Percentiles rank a stretch among this genome's conserved stretches.
These are phyloP conservation scores for Parnassius orleans DNA, from an alignment of 2,888 invertebrate genomes.

Conservation along the genomic window DNA sequence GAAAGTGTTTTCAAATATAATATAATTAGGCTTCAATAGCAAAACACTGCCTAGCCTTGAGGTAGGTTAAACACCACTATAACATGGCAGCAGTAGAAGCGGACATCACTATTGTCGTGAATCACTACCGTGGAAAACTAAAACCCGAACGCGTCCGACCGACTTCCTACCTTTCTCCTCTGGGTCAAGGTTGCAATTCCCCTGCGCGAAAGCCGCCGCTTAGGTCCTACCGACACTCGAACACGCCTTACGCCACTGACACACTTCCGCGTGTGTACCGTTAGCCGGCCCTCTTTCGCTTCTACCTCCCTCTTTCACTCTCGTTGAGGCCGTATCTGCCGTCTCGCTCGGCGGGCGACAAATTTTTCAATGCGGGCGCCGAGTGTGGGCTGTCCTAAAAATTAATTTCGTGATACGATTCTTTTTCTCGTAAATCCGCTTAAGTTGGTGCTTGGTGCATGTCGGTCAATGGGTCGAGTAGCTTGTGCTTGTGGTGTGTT, in stretches of 20 bases:
- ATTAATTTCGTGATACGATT: slow-evolving; percentile 75
- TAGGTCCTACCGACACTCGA: slow-evolving; percentile 55
- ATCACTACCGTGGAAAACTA: slow-evolving; percentile 79
- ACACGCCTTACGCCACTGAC: slow-evolving; percentile 74
- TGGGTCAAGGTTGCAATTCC: slow-evolving; percentile 69
- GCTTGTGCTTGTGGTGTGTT: slow-evolving; percentile 36
- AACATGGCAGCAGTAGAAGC: slow-evolving; percentile 62
- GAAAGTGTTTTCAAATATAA: slow-evolving; percentile 7
- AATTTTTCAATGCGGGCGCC: slow-evolving; percentile 76
- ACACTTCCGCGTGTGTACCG: slow-evolving; percentile 78
- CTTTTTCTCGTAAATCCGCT: slow-evolving; percentile 55
- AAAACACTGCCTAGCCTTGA: slow-evolving; percentile 57
- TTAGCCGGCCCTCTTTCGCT: slow-evolving; percentile 74
- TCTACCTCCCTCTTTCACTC: slow-evolving; percentile 73
- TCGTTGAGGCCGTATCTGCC: slow-evolving; percentile 52
- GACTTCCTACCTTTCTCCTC: slow-evolving; percentile 49
- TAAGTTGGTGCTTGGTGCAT: slow-evolving; percentile 42
- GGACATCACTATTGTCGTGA: slow-evolving; percentile 70
- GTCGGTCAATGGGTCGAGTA: slow-evolving; percentile 62
- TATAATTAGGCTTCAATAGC: slow-evolving; percentile 8
- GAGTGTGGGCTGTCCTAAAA: slow-evolving; percentile 76
- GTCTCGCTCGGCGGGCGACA: slow-evolving; percentile 71
- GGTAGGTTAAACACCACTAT: slow-evolving; percentile 71
- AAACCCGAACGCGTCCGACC: slow-evolving; percentile 53
- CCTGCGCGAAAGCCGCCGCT: slow-evolving; percentile 42